Conservation (phyloP, 2,888 invertebrate genomes). For the Proisotoma minuta region DNA sequence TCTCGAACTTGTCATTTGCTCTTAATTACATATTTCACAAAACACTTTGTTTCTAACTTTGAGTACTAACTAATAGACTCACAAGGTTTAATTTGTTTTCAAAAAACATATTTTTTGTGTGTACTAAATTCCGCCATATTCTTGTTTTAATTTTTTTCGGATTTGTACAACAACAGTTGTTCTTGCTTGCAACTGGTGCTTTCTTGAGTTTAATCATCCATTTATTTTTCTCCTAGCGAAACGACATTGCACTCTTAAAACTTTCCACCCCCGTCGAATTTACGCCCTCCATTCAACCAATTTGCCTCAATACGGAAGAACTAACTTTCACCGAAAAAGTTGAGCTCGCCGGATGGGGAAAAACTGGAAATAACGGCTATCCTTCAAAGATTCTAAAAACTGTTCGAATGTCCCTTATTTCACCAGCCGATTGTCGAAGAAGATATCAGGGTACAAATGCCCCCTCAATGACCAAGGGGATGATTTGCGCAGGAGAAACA, state of each 20-base stretch:
- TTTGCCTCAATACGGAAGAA: conserved; percentile 65
- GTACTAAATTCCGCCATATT: background rate
- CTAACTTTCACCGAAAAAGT: conserved; percentile 57
- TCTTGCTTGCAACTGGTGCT: background rate
- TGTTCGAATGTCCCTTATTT: conserved; percentile 23
- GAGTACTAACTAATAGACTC: background rate
- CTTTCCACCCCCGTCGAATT: conserved; percentile 71
- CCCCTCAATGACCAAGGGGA: conserved; percentile 50
- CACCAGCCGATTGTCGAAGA: conserved; percentile 21
- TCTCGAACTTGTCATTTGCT: too few species aligned
- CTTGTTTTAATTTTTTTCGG: background rate
- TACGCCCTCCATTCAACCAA: conserved; percentile 64
- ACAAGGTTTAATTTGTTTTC: too few species aligned
- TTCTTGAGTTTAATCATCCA: background rate
- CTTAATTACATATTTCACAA: too few species aligned
- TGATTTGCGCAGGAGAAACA: conserved; percentile 71
- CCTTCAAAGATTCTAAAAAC: conserved; percentile 17
- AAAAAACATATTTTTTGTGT: too few species aligned
- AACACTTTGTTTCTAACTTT: too few species aligned
- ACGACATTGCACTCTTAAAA: conserved; percentile 76
- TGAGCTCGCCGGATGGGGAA: conserved; percentile 86
- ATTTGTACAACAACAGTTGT: background rate
- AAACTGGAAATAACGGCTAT: conserved; percentile 52
- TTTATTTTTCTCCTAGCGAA: conserved; percentile 60
- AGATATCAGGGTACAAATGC: conserved; percentile 18